phyloP scores from a whole-genome alignment of 2,113 vertebrate genomes.

The Calcarius ornatus region DNA sequence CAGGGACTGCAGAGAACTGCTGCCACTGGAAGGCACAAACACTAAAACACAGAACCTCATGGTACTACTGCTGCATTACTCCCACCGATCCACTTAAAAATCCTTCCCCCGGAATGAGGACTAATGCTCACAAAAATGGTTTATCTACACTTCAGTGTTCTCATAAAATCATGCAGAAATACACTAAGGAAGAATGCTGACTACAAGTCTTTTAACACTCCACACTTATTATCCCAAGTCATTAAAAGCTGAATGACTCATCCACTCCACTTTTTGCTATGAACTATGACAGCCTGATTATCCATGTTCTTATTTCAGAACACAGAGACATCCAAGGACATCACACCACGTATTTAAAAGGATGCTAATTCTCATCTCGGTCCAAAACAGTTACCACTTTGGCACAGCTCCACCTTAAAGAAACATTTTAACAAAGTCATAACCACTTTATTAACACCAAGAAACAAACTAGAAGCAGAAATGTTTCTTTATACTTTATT shows the following conservation, averaged over 20 bases:
- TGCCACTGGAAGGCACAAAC: neutral
- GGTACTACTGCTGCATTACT: neutral
- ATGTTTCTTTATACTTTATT: slow-evolving; percentile 43
- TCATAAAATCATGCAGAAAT: rapidly evolving
- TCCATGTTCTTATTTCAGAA: neutral
- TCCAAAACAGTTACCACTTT: rapidly evolving
- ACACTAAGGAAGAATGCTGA: neutral
- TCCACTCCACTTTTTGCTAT: neutral
- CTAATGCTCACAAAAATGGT: neutral
- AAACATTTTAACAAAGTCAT: neutral
- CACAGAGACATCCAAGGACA: rapidly evolving
- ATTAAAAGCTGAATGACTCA: neutral
- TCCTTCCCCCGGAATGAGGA: neutral
- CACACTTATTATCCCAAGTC: rapidly evolving
- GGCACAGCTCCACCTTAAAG: neutral
- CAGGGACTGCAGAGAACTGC: neutral
- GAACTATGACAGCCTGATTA: rapidly evolving
- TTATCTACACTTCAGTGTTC: neutral
- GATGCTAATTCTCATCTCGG: rapidly evolving
- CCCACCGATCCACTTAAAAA: neutral
- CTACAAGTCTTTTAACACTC: neutral
- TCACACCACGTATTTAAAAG: rapidly evolving
- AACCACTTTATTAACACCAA: neutral
- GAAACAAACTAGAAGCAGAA: neutral
- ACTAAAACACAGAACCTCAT: rapidly evolving